Evolutionary conservation across 1,140 invertebrate genomes (phyloP).

Genomic region (Drosophila athabasca): DNA sequence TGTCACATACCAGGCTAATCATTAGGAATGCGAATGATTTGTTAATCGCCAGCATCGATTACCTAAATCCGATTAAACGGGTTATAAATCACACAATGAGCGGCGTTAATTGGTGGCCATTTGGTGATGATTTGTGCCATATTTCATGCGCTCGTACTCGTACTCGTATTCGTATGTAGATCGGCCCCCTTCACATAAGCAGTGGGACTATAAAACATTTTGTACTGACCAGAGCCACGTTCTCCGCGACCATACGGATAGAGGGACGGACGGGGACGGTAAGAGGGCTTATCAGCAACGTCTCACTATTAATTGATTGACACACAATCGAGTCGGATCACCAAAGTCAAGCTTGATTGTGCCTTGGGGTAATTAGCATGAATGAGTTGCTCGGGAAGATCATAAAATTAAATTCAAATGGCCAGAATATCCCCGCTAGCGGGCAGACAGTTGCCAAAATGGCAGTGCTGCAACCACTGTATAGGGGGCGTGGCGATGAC

Average conservation of each 20-base stretch:
- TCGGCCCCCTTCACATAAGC: too few relatives aligned
- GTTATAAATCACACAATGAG: constrained; percentile 18
- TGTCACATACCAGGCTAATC: constrained; percentile 2
- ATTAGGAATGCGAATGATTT: constrained; percentile 46
- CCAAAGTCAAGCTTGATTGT: constrained; percentile 57
- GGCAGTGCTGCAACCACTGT: not conserved
- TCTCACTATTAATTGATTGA: constrained; percentile 65
- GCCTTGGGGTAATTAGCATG: constrained; percentile 49
- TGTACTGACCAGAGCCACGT: constrained; percentile 7
- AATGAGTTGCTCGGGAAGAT: constrained; percentile 36
- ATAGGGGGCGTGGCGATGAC: constrained; percentile 22
- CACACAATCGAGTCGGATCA: constrained; percentile 52
- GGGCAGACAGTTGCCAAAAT: constrained; percentile 2
- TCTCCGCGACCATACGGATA: not conserved
- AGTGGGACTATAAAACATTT: constrained; percentile 13
- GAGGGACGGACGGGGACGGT: not conserved
- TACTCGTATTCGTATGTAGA: not conserved
- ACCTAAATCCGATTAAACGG: constrained; percentile 23
- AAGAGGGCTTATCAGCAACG: constrained; percentile 58
- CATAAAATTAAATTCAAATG: constrained; percentile 36
- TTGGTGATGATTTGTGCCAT: constrained; percentile 11
- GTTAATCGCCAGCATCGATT: constrained; percentile 25
- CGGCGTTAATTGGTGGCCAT: constrained; percentile 14
- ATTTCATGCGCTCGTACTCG: constrained; percentile 15
- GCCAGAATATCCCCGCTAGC: constrained; percentile 26